Evolutionary conservation across 2,113 vertebrate species (phyloP), one percentile per base, ranked within the genome.

Genomic region (Nibea albiflora): DNA sequence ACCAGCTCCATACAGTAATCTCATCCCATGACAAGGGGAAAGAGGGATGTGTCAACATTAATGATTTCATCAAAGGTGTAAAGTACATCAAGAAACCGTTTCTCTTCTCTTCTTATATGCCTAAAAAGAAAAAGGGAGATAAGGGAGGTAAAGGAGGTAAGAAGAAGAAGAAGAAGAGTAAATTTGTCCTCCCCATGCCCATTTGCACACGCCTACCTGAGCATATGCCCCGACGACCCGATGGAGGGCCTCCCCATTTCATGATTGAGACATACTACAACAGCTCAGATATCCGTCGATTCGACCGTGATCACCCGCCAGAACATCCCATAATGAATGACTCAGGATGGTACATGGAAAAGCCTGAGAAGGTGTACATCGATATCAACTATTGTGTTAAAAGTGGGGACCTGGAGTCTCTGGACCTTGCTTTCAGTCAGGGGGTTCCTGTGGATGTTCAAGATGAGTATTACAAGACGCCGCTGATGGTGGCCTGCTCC

Each of bases 381-480:
- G 96, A 95, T 14, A 95, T 99, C 70, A 98, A 96, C 90, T 92
- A 94, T 87, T 94, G 96, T 4, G 95, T 96, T 66, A 97, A 92
- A 88, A 94, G 84, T 0, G 96, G 95, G 57, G 96, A 99, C 71
- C 49, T 96, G 8, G 94, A 95, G 17, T 96, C 98, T 22, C 88
- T 99, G 77, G 95, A 95, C 83, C 95, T 96, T 4, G 98, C 98
- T 0, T 95, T 99, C 52, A 94, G 92, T 2, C 87, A 95, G 20
- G 96, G 95, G 1, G 94, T 98, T 24, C 94, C 96, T 0, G 95
- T 99, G 86, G 96, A 99, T 64, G 80, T 97, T 47, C 94, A 94
- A 58, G 98, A 99, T 73, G 92, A 77, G 60, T 97, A 93, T 54
- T 99, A 97, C 89, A 98, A 97, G 94, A 99, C 98, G 0, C 98